Percentiles rank a stretch among this genome's conserved stretches.
These are phyloP conservation scores for Anas platyrhynchos DNA, from an alignment of 2,113 vertebrate genomes.

Conservation along the genomic window DNA sequence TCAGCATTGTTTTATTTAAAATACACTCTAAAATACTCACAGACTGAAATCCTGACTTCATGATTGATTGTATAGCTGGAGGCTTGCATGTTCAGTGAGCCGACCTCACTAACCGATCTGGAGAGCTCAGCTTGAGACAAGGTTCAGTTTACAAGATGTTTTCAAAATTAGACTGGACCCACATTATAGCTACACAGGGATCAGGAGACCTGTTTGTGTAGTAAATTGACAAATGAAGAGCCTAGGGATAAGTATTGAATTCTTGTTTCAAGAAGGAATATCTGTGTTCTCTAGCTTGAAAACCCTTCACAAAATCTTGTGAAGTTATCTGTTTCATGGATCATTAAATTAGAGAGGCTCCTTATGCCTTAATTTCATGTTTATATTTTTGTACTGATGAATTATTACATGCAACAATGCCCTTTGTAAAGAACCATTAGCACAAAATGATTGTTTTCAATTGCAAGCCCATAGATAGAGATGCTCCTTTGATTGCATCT, in stretches of 20 bases:
- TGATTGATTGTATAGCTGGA: slow-evolving; percentile 13
- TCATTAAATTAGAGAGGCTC: neutral
- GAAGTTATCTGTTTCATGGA: slow-evolving; percentile 13
- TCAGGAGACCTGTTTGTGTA: neutral
- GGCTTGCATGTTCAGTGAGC: neutral
- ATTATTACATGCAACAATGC: neutral
- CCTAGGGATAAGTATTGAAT: slow-evolving; percentile 24
- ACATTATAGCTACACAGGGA: neutral
- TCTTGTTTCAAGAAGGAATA: slow-evolving; percentile 6
- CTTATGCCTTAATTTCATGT: slow-evolving; percentile 21
- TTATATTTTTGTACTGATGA: slow-evolving; percentile 14
- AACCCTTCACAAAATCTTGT: neutral
- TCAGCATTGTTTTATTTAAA: slow-evolving; percentile 11
- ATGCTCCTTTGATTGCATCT: neutral
- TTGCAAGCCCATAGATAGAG: neutral
- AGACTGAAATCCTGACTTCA: slow-evolving; percentile 2
- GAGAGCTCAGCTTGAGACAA: neutral
- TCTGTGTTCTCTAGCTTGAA: slow-evolving; percentile 25
- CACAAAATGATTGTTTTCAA: neutral
- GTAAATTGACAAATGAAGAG: slow-evolving; percentile 12
- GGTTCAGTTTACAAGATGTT: slow-evolving; percentile 3
- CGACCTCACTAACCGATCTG: neutral
- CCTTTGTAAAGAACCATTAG: neutral
- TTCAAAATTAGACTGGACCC: neutral
- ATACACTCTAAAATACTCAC: neutral